phyloP scores from a whole-genome alignment of 2,888 invertebrate species.

The Apeira syringaria region DNA sequence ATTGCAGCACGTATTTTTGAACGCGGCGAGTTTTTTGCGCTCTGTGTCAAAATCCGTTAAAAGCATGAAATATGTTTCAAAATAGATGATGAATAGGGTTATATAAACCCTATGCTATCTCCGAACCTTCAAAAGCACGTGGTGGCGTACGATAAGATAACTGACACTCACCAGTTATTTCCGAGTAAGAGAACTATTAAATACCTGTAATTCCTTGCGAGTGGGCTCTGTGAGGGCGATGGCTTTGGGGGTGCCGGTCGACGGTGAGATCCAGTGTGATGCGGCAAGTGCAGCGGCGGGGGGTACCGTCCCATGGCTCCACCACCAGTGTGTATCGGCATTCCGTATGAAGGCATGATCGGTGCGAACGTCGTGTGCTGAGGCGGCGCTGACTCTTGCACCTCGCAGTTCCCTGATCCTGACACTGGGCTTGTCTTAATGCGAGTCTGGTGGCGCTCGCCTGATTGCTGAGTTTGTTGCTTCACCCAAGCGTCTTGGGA shows the following conservation, averaged over 20 bases:
- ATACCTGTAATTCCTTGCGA: conserved; percentile 83
- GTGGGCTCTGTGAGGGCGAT: conserved; percentile 81
- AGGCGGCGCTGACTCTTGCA: conserved; percentile 84
- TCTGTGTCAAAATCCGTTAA: too few species aligned
- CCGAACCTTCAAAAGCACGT: too few species aligned
- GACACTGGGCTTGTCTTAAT: conserved; percentile 76
- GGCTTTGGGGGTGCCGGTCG: conserved; percentile 75
- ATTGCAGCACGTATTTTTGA: too few species aligned
- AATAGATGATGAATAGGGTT: too few species aligned
- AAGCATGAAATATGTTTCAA: too few species aligned
- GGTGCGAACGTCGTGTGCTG: conserved; percentile 73
- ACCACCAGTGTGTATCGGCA: conserved; percentile 60
- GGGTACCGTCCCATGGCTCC: conserved; percentile 78
- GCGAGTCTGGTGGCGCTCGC: conserved; percentile 70
- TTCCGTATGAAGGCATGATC: conserved; percentile 68
- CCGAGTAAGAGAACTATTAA: too few species aligned
- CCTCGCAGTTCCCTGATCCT: conserved; percentile 70
- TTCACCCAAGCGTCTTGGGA: conserved; percentile 78
- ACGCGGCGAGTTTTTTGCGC: too few species aligned
- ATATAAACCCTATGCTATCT: too few species aligned
- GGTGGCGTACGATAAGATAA: too few species aligned
- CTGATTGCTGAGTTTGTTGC: conserved; percentile 71
- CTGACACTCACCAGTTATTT: too few species aligned
- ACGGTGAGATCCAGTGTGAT: conserved; percentile 80
- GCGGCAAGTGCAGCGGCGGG: conserved; percentile 85